phyloP scores from a whole-genome alignment of 2,797 vertebrate species.

The Coccyzus lansbergi region DNA sequence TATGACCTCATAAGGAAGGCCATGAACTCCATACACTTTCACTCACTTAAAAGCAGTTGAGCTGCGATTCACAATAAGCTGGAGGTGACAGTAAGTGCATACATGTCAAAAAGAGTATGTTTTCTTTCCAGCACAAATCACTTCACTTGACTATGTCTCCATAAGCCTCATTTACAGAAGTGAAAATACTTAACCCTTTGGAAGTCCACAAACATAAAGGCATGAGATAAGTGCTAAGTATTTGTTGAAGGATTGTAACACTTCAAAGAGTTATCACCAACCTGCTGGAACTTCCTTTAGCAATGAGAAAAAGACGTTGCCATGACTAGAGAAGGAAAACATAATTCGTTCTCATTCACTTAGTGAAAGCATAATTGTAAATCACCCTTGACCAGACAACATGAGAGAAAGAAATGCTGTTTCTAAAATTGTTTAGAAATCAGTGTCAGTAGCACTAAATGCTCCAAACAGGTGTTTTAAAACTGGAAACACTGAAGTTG shows the following conservation, averaged over 20 bases:
- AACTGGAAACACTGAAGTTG: not conserved
- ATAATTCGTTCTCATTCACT: not conserved
- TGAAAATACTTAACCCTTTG: slow-evolving; percentile 38
- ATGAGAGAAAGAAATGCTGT: not conserved
- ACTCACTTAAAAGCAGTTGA: not conserved
- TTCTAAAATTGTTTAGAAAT: slow-evolving; percentile 4
- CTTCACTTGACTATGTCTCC: not conserved
- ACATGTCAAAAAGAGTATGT: not conserved
- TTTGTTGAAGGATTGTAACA: slow-evolving; percentile 1
- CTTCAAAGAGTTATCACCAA: not conserved
- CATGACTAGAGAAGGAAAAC: not conserved
- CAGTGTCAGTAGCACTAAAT: not conserved
- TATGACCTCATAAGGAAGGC: not conserved
- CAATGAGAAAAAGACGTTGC: not conserved
- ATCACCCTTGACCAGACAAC: slow-evolving; percentile 5
- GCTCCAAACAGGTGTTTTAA: not conserved
- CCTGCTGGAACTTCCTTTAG: slow-evolving; percentile 4
- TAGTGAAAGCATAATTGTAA: not conserved
- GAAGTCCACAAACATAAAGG: slow-evolving; percentile 1
- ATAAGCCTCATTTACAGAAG: not conserved
- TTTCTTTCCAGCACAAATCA: slow-evolving; percentile 24
- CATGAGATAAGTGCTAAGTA: not conserved
- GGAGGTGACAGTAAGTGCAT: slow-evolving; percentile 11
- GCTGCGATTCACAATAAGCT: not conserved
- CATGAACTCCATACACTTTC: not conserved